Base-by-base conservation (phyloP, 1,140 invertebrate genomes). In the Drosophila athabasca region DNA sequence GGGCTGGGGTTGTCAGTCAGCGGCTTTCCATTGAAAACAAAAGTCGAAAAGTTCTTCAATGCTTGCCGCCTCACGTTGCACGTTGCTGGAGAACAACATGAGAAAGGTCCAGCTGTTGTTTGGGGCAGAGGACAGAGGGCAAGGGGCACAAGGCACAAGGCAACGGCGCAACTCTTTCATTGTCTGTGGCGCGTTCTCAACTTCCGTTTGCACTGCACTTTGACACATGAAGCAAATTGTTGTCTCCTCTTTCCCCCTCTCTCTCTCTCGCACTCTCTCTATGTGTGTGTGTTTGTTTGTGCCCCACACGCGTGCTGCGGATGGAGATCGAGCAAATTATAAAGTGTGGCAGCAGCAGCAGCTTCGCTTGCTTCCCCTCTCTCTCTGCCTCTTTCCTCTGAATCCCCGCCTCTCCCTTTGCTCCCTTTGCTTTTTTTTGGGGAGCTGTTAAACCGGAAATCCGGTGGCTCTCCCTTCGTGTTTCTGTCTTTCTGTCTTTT, bases 191-290 rank as follows among this genome's bases (percentile, higher is more conserved):
- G 65, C 75, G 72, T 72, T 68, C 66, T 83, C 79, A 65, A 67
- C 80, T 84, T 84, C 81, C 80, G 81, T 66, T 80, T 45, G 50
- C 60, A 55, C 54, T 88, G 79, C 76, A 73, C 83, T 87, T 83
- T 87, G 83, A 87, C 83, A 87, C 83, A 79, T 65, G 76, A 88
- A 76, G 82, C 76, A 83, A 87, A 87, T 84, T 84, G 80, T 85
- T 39, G 35, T 39, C 35, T 39, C 35, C 35, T 13, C 13, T 39
- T 3, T 1, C 35, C 13, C 3, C 55, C 64, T 50, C 46, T 19
- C 17, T 19, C 17, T 19, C 17, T 19, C 17, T 19, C 17, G 17
- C 17, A 13, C 3, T 59, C 64, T 39, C 3, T 59, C 64, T 50
- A 43, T 65, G 52, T 26, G 43, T 65, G 62, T 49, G 60, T 31